Percentiles rank a stretch among this genome's conserved stretches.
These are phyloP conservation scores for Tautogolabrus adspersus DNA, from an alignment of 2,113 vertebrate genomes.

Conservation along the genomic window DNA sequence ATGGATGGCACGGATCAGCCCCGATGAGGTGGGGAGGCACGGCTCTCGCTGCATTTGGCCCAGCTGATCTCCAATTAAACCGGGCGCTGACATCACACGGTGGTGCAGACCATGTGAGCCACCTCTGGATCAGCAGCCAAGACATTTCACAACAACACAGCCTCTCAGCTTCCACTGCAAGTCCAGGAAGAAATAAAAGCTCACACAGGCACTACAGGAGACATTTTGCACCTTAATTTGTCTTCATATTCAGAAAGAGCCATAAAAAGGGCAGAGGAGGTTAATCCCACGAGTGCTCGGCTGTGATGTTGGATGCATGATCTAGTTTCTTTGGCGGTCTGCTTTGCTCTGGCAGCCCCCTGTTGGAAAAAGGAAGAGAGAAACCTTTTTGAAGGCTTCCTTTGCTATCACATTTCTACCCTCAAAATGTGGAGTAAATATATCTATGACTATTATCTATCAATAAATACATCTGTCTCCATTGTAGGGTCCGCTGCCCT, in stretches of 20 bases:
- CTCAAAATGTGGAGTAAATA: conserved; percentile 72
- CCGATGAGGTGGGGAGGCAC: conserved; percentile 71
- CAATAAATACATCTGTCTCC: conserved; percentile 86
- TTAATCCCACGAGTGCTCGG: conserved; percentile 55
- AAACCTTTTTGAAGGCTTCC: conserved; percentile 66
- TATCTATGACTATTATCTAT: conserved; percentile 84
- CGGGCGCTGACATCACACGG: conserved; percentile 68
- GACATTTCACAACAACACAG: conserved; percentile 68
- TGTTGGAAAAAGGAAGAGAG: conserved; percentile 50
- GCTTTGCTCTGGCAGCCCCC: conserved; percentile 41
- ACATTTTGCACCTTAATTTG: conserved; percentile 64
- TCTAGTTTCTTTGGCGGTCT: conserved; percentile 67
- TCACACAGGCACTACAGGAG: conserved; percentile 29
- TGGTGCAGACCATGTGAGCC: conserved; percentile 56
- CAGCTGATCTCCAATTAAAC: conserved; percentile 76
- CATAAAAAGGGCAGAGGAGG: conserved; percentile 49
- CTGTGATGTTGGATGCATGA: conserved; percentile 63
- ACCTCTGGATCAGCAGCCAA: conserved; percentile 60
- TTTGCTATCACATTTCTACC: conserved; percentile 72
- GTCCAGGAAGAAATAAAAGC: conserved; percentile 19
- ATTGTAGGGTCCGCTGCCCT: conserved; percentile 81
- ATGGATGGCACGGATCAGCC: conserved; percentile 70
- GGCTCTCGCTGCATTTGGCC: conserved; percentile 68
- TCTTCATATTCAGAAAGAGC: conserved; percentile 67
- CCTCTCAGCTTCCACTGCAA: conserved; percentile 51